These are phyloP conservation scores for Sebastes minor DNA, from an alignment of 2,797 vertebrate genomes.

Conservation along the genomic window DNA sequence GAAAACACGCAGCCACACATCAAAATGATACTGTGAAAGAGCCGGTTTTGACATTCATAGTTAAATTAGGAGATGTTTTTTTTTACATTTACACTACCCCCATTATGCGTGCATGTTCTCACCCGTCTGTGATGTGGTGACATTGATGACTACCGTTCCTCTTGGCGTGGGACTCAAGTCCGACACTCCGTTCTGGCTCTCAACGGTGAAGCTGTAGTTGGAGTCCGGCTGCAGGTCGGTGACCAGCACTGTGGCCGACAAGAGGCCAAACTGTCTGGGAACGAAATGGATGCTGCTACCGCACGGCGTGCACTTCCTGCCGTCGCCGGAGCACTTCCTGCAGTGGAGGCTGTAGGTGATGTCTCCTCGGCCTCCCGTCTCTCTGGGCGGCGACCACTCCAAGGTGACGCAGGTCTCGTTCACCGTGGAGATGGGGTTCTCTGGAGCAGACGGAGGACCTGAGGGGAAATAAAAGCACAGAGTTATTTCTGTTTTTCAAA, in stretches of 20 bases:
- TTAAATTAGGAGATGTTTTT: neutral
- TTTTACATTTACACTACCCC: neutral
- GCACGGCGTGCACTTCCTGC: constrained; percentile 79
- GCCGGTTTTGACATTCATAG: neutral
- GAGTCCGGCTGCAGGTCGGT: constrained; percentile 86
- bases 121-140: constrained; percentile 88
- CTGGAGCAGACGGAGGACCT: constrained; percentile 86
- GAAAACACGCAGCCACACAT: neutral
- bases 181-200: constrained; percentile 85
- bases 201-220: constrained; percentile 86
- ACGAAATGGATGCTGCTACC: constrained; percentile 84
- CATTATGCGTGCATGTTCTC: neutral
- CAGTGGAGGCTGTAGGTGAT: constrained; percentile 85
- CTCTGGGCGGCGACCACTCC: constrained; percentile 84
- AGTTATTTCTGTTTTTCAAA: neutral
- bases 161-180: constrained; percentile 79
- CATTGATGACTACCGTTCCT: constrained; percentile 80
- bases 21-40: neutral
- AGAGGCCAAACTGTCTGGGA: constrained; percentile 84
- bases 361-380: constrained; percentile 83
- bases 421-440: constrained; percentile 84
- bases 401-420: constrained; percentile 87
- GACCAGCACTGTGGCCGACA: constrained; percentile 74
- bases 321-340: constrained; percentile 80
- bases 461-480: neutral